Evolutionary conservation across 2,888 invertebrate genomes (phyloP).

Genomic region (Drosophila meridiana): DNA sequence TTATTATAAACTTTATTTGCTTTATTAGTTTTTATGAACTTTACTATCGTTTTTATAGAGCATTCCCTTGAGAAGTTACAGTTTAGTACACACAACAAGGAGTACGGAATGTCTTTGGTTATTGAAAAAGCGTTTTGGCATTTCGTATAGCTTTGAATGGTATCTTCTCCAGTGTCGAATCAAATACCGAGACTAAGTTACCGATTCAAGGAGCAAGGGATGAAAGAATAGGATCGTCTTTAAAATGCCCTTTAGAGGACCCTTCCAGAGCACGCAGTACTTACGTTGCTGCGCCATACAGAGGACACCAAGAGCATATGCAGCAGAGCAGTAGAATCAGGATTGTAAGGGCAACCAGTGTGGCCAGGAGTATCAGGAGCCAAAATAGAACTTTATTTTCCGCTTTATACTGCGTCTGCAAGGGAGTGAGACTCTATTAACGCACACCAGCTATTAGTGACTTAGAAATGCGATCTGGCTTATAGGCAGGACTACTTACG

Average conservation of each 20-base stretch:
- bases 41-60: not conserved
- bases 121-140: slow-evolving; percentile 21
- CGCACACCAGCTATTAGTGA: slow-evolving; percentile 22
- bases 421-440: slow-evolving; percentile 77
- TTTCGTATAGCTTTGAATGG: slow-evolving; percentile 28
- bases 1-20: not conserved
- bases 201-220: slow-evolving; percentile 49
- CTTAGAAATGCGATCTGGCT: not conserved
- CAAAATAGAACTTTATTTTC: slow-evolving; percentile 91
- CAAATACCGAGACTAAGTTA: slow-evolving; percentile 53
- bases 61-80: not conserved
- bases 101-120: slow-evolving; percentile 12
- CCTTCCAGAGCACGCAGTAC: slow-evolving; percentile 26
- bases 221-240: slow-evolving; percentile 10
- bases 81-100: not conserved
- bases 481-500: slow-evolving; percentile 69
- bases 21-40: too few species aligned
- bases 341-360: slow-evolving; percentile 90
- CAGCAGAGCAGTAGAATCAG: slow-evolving; percentile 92
- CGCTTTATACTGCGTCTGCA: slow-evolving; percentile 90
- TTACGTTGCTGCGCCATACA: slow-evolving; percentile 91
- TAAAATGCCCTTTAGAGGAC: not conserved
- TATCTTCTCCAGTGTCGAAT: slow-evolving; percentile 19
- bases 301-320: slow-evolving; percentile 93
- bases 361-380: slow-evolving; percentile 91